These are phyloP conservation scores for Danaus plexippus DNA, from an alignment of 1,140 invertebrate species.

Conservation along the genomic window DNA sequence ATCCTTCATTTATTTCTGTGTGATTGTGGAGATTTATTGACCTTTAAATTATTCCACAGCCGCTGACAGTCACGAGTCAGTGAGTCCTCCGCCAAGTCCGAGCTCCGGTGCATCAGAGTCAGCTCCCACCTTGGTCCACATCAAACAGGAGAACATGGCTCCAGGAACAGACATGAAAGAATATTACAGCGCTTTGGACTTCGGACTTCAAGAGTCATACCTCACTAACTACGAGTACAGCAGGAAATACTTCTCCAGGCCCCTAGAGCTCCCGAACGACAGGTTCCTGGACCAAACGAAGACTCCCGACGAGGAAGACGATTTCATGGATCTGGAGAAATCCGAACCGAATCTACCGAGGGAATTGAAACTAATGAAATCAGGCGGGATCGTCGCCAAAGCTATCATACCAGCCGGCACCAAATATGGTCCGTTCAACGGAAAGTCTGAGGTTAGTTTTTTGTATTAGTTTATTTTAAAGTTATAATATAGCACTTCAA, in stretches of 20 bases:
- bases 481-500: background rate
- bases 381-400: slow-evolving; percentile 72
- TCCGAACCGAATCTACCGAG: slow-evolving; percentile 42
- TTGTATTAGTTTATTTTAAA: slow-evolving; percentile 3
- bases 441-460: slow-evolving; percentile 82
- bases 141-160: slow-evolving; percentile 63
- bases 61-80: slow-evolving; percentile 64
- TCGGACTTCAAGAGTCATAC: slow-evolving; percentile 51
- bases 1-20: too few relatives aligned
- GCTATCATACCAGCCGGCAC: slow-evolving; percentile 73
- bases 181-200: slow-evolving; percentile 53
- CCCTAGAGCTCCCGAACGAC: slow-evolving; percentile 43
- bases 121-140: slow-evolving; percentile 62
- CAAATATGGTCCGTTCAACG: slow-evolving; percentile 80
- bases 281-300: slow-evolving; percentile 41
- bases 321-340: slow-evolving; percentile 33
- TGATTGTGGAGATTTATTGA: background rate
- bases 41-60: slow-evolving; percentile 35
- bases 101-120: slow-evolving; percentile 57
- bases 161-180: slow-evolving; percentile 59
- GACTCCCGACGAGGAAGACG: slow-evolving; percentile 44
- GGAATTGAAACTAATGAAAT: slow-evolving; percentile 63
- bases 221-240: slow-evolving; percentile 49
- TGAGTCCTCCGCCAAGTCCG: slow-evolving; percentile 57
- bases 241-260: slow-evolving; percentile 38